Evolutionary conservation across 2,888 invertebrate genomes (phyloP).

Genomic region (Drosophila prolongata): DNA sequence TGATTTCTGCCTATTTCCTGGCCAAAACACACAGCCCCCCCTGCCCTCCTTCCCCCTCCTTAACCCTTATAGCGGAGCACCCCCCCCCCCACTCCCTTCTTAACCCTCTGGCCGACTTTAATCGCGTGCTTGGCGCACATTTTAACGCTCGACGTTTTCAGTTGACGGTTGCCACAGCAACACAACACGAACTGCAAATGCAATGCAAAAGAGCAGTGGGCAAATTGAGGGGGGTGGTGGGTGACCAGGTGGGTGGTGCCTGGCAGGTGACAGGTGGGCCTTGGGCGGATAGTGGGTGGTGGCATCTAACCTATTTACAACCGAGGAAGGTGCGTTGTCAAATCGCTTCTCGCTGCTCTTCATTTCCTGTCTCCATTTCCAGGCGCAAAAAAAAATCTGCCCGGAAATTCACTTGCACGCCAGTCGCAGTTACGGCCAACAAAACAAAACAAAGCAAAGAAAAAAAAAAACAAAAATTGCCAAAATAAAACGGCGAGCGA

Average conservation of each 20-base stretch:
- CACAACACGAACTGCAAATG: constrained; percentile 49
- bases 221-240: neutral
- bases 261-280: neutral
- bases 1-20: constrained; percentile 73
- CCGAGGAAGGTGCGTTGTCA: constrained; percentile 34
- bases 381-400: constrained; percentile 12
- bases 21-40: constrained; percentile 19
- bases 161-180: constrained; percentile 68
- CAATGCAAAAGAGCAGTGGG: constrained; percentile 39
- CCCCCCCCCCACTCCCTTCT: neutral
- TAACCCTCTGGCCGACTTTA: constrained; percentile 44
- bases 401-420: constrained; percentile 28
- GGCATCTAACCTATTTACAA: constrained; percentile 11
- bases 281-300: neutral
- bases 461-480: neutral
- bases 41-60: neutral
- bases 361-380: constrained; percentile 44
- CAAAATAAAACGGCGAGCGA: neutral
- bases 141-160: constrained; percentile 64
- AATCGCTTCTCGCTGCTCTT: constrained; percentile 29
- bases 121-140: constrained; percentile 76
- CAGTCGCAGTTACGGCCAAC: neutral
- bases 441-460: neutral
- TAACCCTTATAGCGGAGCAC: neutral
- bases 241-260: neutral